Evolutionary conservation across 2,888 invertebrate species (phyloP), one percentile per base, ranked within the genome.

Genomic region (Drosophila nr. perissopoda): DNA sequence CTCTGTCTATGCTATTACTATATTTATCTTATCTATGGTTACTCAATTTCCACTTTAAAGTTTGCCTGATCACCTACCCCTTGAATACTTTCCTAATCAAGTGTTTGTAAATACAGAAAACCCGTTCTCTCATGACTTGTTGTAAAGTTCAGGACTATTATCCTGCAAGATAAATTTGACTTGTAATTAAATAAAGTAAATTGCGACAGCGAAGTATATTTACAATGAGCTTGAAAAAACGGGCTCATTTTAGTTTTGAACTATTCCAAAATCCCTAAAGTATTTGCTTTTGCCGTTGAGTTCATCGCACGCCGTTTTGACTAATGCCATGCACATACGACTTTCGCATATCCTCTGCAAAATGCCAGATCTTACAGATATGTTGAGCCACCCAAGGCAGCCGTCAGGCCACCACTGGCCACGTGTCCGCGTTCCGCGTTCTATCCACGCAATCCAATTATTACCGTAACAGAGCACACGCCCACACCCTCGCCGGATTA

Each of bases 391-490:
- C 90, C 92, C 8, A 93, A 92, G 64, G 79, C 88, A 4, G 83
- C 88, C 4, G 85, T 91, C 1, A 86, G 92, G 25, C 83, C 92
- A 34, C 92, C 93, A n/a, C 92, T 91, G 65, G 88, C 92, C 0
- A 83, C 92, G 0, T 91, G 93, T 4, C 92, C 91, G 1, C 90
- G 92, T n/a, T 83, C 93, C 38, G 71, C 70, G 1, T 93, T 93
- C 85, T 96, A 96, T 78, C 96, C 96, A 72, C 96, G 97, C 63
- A 98, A 98, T 93, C 99, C 99, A 0, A 99, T 99, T 62, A 99
- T 99, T 69, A 99, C 98, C 0, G 98, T 99, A 11, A 99, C 99
- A 0, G 98, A 99, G 91, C 98, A 99, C 91, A 98, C 98, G 0
- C 98, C 98, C 0, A 96, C 97, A 6, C 97, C 98, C 0, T 98